Base-by-base conservation (phyloP, 2,797 vertebrate genomes). In the Rhinophrynus dorsalis region DNA sequence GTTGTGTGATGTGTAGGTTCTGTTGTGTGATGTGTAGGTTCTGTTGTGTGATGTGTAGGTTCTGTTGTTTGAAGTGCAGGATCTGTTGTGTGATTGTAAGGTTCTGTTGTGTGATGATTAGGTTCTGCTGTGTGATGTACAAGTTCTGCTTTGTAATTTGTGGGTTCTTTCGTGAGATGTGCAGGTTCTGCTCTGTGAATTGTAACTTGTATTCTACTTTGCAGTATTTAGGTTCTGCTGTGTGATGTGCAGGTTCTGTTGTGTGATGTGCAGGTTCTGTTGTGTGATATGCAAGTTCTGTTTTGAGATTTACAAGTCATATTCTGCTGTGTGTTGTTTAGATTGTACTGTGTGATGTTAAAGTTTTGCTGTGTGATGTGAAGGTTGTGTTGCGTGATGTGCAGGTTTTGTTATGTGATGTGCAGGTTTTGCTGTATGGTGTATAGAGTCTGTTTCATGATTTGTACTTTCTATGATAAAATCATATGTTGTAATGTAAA, bases 21-120 rank as follows among this genome's bases (percentile, higher is more conserved):
- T 48, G n/a, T 37, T 51, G 38, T 64, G 61, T 64, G 33, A 42
- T 55, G 21, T 13, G 23, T 15, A 18, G 26, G 37, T 40, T 65
- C 24, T 24, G 3, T 18, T 24, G 15, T 35, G 63, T n/a, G 13
- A 45, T 20, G 27, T 29, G 48, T 23, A 52, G 54, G 55, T 20
- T 58, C 21, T 26, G 6, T 45, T 38, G 40, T 54, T 33, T 54
- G 35, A 44, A 45, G 18, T 15, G 15, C 13, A 33, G 32, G 44
- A 35, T 67, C 21, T 30, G 12, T 37, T 23, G 29, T 44, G 50
- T 17, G 12, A 44, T 7, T 30, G 12, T 37, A 20, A 45, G 47
- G 47, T 24, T 40, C 17, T 15, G 5, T 48, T 38, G 9, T 54
- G 45, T 17, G 26, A 42, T 24, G 24, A 42, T 2, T 26, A 9